These are phyloP conservation scores for Coranthus polyacanthus DNA, from an alignment of 2,797 vertebrate species.

Conservation along the genomic window DNA sequence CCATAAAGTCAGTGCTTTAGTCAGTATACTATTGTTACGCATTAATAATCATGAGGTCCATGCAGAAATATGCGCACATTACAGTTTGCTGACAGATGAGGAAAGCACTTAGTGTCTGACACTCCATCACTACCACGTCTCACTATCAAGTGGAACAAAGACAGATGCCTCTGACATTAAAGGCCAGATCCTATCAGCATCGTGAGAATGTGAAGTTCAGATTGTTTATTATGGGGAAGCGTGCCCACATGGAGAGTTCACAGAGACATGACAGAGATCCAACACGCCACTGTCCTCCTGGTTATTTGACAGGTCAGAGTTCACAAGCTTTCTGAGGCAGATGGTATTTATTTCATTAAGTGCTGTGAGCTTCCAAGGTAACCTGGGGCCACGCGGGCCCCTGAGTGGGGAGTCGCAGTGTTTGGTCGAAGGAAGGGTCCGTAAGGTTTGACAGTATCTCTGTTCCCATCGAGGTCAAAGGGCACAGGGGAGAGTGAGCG, in stretches of 20 bases:
- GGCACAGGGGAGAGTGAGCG: conserved; percentile 19
- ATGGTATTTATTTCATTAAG: conserved; percentile 70
- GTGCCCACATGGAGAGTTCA: conserved; percentile 42
- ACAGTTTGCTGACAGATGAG: conserved; percentile 13
- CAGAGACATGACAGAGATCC: conserved; percentile 25
- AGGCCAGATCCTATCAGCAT: conserved; percentile 56
- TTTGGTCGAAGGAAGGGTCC: conserved; percentile 6
- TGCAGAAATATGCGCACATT: no score
- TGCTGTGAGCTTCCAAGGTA: conserved; percentile 14
- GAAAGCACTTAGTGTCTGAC: conserved; percentile 20
- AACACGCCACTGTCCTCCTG: conserved; percentile 44
- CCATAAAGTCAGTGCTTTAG: no score
- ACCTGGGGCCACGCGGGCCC: conserved; percentile 26
- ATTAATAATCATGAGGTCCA: no score
- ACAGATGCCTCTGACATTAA: conserved; percentile 41
- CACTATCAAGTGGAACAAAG: conserved; percentile 42
- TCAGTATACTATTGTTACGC: no score
- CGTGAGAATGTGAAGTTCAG: conserved; percentile 36
- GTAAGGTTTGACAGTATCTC: conserved; percentile 26
- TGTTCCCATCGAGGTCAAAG: conserved; percentile 34
- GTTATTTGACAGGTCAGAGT: conserved; percentile 62
- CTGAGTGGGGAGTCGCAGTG: conserved; percentile 8
- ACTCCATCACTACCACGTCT: conserved; percentile 27
- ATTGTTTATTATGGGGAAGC: conserved; percentile 56
- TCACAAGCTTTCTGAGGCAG: conserved; percentile 42